These are phyloP conservation scores for Odontamblyopus lacepedii DNA, from an alignment of 2,797 vertebrate genomes.

Conservation along the genomic window DNA sequence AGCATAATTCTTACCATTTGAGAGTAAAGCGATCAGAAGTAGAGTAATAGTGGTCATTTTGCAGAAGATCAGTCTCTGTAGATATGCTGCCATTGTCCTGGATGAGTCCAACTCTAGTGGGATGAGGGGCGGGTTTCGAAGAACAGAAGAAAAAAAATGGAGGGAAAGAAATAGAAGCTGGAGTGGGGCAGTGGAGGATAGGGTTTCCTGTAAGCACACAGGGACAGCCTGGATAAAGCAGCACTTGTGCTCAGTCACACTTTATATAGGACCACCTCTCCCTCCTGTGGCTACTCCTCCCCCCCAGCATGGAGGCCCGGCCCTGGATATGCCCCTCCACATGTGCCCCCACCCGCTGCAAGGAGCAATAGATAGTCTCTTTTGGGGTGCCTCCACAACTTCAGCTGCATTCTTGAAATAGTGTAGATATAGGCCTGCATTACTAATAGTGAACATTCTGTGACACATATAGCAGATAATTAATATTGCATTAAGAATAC, in stretches of 20 bases:
- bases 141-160: conserved; percentile 37
- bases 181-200: conserved; percentile 52
- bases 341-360: conserved; percentile 48
- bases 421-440: neutral
- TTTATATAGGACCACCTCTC: conserved; percentile 61
- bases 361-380: conserved; percentile 30
- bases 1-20: conserved; percentile 37
- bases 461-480: neutral
- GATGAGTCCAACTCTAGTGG: conserved; percentile 35
- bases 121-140: conserved; percentile 32
- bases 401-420: conserved; percentile 27
- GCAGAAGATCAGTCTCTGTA: conserved; percentile 26
- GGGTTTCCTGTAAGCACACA: conserved; percentile 70
- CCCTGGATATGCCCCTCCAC: conserved; percentile 63
- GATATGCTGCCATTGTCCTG: conserved; percentile 63
- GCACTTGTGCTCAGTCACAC: conserved; percentile 70
- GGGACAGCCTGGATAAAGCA: conserved; percentile 72
- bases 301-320: conserved; percentile 49
- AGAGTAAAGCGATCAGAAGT: conserved; percentile 43
- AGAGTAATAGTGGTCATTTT: conserved; percentile 39
- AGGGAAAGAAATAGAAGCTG: conserved; percentile 46
- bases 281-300: conserved; percentile 16
- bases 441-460: neutral
- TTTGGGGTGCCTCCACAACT: conserved; percentile 7
- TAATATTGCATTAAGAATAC: neutral